Base-by-base conservation (phyloP, 2,797 vertebrate genomes). In the Bovichtus diacanthus region DNA sequence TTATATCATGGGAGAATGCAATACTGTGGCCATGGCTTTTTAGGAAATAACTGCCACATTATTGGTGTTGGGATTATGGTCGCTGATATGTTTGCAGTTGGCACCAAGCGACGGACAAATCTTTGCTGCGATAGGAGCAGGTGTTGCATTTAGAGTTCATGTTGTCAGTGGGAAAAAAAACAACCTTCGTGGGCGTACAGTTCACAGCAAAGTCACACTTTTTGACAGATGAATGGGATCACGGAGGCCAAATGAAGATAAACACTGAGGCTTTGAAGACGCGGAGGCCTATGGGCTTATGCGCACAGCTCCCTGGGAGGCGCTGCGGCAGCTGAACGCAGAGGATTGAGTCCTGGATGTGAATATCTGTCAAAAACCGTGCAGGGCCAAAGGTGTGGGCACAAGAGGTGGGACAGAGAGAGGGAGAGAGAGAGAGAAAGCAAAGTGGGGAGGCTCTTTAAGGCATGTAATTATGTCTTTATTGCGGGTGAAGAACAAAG, bases 381-480 rank as follows among this genome's bases (percentile, higher is more conserved):
- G 59, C 74, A 70, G 72, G 78, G 87, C 58, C 59, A 55, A 87
- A 89, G 86, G 87, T 88, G 81, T 80, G 83, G 68, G 76, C 74
- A 66, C 29, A 60, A 21, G 27, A 51, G 47, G 63, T 6, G 19
- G n/a, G 53, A 27, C 29, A 31, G 31, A n/a, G n/a, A n/a, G n/a
- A n/a, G 60, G 21, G 11, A 47, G 43, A 69, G 78, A 49, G 47
- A 64, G 86, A 86, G 85, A 80, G 81, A 91, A 90, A 85, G 86
- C 85, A 76, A 91, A 91, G 87, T 81, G 63, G 83, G 82, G 76
- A 89, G 80, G 70, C 78, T 90, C 87, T 94, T 92, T 90, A 90
- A 93, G 86, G 82, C 88, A 93, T 92, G 92, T 95, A 95, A 95
- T 96, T 95, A 95, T 85, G 92, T 87, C 83, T 90, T 89, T 85